Evolutionary conservation across 53 echinoderm and acorn worm species (phyloP).

Genomic region (Zoroaster sp.): DNA sequence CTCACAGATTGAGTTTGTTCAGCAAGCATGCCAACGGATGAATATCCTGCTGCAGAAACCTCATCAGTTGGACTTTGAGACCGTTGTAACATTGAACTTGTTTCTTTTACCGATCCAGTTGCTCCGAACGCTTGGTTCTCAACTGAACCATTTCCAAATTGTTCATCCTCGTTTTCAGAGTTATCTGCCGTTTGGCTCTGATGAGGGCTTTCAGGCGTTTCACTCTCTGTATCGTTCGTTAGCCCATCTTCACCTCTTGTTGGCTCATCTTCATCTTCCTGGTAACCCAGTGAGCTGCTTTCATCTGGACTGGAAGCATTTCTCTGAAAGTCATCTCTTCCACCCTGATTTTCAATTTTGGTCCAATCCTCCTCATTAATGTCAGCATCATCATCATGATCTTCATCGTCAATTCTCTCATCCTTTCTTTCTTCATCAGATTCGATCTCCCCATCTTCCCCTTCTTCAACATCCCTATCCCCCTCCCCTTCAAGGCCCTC

Average conservation of each 20-base stretch:
- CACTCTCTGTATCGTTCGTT: not conserved
- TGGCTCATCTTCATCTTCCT: not conserved
- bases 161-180: not conserved
- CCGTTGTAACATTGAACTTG: not conserved
- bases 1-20: constrained; percentile 26
- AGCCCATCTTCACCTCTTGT: not conserved
- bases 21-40: not conserved
- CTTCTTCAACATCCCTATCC: not conserved
- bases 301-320: not conserved
- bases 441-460: not conserved
- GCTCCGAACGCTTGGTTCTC: not conserved
- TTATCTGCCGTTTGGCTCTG: constrained; percentile 5
- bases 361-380: not conserved
- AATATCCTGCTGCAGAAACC: not conserved
- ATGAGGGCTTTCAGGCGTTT: not conserved
- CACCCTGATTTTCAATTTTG: not conserved
- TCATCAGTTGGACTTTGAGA: not conserved
- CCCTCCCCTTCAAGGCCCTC: not conserved
- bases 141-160: not conserved
- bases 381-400: not conserved
- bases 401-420: not conserved
- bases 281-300: not conserved
- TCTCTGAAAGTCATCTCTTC: not conserved
- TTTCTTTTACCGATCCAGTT: not conserved
- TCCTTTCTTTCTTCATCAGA: not conserved